These are phyloP conservation scores for Ammodytes dubius DNA, from an alignment of 2,113 vertebrate genomes.

Conservation along the genomic window DNA sequence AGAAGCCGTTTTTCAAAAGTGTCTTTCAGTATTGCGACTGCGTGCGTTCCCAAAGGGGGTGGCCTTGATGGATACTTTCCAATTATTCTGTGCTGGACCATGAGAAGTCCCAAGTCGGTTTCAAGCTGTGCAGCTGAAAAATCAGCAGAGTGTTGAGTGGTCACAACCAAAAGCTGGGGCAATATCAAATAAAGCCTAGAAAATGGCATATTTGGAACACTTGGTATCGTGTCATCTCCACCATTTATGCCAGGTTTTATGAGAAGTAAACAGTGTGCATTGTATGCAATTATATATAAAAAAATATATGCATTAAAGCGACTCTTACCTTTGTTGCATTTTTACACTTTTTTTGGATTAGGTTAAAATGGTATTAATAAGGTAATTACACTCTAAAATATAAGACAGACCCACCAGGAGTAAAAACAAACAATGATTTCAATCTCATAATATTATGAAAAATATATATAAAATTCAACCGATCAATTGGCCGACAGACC, in stretches of 20 bases:
- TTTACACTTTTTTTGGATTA: too few species aligned
- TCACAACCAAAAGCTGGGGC: conserved; percentile 6
- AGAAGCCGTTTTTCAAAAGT: conserved; percentile 15
- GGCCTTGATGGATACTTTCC: conserved; percentile 15
- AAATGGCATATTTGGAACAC: conserved; percentile 11
- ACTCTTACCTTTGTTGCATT: too few species aligned
- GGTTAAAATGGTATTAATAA: too few species aligned
- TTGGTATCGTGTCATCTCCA: not conserved
- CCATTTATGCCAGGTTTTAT: conserved; percentile 7
- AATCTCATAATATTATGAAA: too few species aligned
- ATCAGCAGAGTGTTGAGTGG: conserved; percentile 22
- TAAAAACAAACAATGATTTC: too few species aligned
- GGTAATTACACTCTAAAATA: too few species aligned
- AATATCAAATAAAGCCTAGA: conserved; percentile 16
- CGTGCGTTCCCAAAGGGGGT: not conserved
- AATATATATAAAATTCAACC: too few species aligned
- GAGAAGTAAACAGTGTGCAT: conserved; percentile 4
- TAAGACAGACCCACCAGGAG: too few species aligned
- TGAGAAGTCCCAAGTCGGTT: conserved; percentile 4
- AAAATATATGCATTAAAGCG: too few species aligned
- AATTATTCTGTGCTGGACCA: conserved; percentile 26
- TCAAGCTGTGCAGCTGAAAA: conserved; percentile 3
- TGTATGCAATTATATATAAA: too few species aligned
- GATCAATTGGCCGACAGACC: too few species aligned
- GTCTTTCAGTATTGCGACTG: not conserved